phyloP scores from a whole-genome alignment of 2,888 invertebrate species.

The Drosophila seclusa region DNA sequence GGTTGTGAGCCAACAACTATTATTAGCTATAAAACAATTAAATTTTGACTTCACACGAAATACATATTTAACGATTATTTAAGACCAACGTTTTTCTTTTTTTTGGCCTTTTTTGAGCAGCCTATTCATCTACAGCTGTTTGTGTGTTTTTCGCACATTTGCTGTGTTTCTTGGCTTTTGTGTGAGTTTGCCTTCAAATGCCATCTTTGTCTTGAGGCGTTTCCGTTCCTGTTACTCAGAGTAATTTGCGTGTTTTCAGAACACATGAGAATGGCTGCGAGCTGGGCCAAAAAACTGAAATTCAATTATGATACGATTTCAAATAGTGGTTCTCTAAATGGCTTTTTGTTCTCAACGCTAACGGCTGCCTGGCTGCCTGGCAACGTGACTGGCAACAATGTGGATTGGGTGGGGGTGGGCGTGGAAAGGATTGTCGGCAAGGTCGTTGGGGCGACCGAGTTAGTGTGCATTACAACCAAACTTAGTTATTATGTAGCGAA shows the following conservation, averaged over 20 bases:
- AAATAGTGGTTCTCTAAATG: constrained; percentile 59
- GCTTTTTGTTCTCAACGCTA: constrained; percentile 37
- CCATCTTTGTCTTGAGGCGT: constrained; percentile 67
- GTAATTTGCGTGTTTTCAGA: constrained; percentile 58
- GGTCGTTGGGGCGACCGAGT: constrained; percentile 18
- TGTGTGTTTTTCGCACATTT: constrained; percentile 12
- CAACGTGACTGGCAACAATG: constrained; percentile 7
- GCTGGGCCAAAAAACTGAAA: constrained; percentile 46
- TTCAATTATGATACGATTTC: constrained; percentile 74
- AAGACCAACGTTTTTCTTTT: background rate
- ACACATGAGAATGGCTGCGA: constrained; percentile 31
- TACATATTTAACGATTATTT: background rate
- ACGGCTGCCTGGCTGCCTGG: background rate
- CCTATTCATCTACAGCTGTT: background rate
- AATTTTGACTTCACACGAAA: background rate
- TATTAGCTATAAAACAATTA: background rate
- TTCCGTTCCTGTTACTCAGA: constrained; percentile 39
- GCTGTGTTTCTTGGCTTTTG: constrained; percentile 30
- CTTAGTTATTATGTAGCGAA: constrained; percentile 33
- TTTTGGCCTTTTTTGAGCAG: background rate
- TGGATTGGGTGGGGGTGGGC: background rate
- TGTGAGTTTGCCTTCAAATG: constrained; percentile 50
- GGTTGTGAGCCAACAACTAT: background rate
- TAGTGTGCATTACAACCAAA: constrained; percentile 30
- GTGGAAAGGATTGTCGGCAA: background rate